A percentile compares a stretch with the other conserved stretches of the same genome.
Evolutionary conservation across 2,113 vertebrate genomes (phyloP).

Genomic region (Procavia capensis): DNA sequence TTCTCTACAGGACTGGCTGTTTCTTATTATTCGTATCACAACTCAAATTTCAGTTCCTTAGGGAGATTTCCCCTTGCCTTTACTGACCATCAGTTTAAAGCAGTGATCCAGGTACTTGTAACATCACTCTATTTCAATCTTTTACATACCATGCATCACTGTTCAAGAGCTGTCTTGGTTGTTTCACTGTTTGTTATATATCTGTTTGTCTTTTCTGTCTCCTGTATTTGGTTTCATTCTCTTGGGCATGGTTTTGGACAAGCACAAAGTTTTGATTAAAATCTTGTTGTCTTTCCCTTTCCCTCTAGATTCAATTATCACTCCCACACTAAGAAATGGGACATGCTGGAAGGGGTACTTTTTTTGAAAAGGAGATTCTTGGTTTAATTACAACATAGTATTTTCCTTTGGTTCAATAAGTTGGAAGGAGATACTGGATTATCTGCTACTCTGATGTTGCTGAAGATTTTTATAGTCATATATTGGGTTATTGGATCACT

Average conservation of each 20-base stretch:
- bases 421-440: not conserved
- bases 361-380: not conserved
- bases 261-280: conserved; percentile 7
- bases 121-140: not conserved
- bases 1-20: not conserved
- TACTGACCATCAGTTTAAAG: not conserved
- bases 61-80: not conserved
- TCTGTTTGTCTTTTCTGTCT: not conserved
- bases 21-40: not conserved
- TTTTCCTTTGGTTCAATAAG: not conserved
- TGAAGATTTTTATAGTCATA: not conserved
- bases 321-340: not conserved
- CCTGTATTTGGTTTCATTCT: not conserved
- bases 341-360: not conserved
- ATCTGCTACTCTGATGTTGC: not conserved
- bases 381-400: not conserved
- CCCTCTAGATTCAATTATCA: not conserved
- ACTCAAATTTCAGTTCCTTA: not conserved
- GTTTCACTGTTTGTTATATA: not conserved
- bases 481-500: not conserved
- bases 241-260: not conserved
- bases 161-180: not conserved
- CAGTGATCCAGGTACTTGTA: not conserved
- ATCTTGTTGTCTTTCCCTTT: not conserved
- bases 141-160: not conserved